Evolutionary conservation across 2,888 invertebrate genomes (phyloP).

Genomic region (Chrysolina haemoptera): DNA sequence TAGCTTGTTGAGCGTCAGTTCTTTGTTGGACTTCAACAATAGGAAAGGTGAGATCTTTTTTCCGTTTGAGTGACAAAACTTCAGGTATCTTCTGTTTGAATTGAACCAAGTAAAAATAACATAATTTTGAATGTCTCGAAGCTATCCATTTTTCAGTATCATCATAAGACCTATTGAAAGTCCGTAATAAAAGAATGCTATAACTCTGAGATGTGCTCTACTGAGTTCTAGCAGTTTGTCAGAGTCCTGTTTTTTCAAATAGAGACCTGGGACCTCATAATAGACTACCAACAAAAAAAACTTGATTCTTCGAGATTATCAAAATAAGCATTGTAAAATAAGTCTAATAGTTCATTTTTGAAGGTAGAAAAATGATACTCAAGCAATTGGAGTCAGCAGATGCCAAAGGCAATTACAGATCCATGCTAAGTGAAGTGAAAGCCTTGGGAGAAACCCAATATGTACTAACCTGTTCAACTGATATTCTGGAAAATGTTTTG

Average conservation of each 20-base stretch:
- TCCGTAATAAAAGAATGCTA: no score
- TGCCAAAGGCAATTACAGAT: constrained; percentile 55
- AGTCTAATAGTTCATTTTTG: neutral
- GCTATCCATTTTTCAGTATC: no score
- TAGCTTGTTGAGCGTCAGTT: constrained; percentile 72
- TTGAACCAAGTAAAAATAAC: no score
- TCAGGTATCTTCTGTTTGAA: no score
- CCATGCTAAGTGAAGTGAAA: constrained; percentile 69
- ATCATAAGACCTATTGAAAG: no score
- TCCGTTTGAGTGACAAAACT: neutral
- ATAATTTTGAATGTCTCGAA: no score
- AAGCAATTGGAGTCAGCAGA: constrained; percentile 73
- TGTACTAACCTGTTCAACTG: constrained; percentile 71
- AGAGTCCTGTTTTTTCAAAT: no score
- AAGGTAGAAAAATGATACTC: constrained; percentile 69
- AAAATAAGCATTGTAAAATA: neutral
- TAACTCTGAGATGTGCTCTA: no score
- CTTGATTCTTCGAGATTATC: no score
- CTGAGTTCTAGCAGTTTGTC: no score
- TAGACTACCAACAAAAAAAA: no score
- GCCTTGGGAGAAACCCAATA: constrained; percentile 70
- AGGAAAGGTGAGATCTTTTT: constrained; percentile 25
- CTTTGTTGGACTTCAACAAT: constrained; percentile 68
- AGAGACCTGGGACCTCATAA: no score
- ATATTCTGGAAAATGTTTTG: constrained; percentile 69